phyloP scores from a whole-genome alignment of 1,140 invertebrate species.

The Tetragonula clypearis region DNA sequence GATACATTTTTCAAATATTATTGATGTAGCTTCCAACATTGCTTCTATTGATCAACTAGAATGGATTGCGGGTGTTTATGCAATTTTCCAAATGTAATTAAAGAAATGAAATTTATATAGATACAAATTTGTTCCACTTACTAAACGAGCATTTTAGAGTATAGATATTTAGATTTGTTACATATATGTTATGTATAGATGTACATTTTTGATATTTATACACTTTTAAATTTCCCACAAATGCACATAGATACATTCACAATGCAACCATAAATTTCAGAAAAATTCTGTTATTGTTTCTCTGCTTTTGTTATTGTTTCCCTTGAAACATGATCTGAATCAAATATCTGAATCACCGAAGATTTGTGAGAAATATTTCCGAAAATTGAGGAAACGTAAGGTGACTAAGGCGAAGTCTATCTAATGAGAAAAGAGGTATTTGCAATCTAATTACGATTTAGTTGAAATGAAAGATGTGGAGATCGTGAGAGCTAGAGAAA shows the following conservation, averaged over 20 bases:
- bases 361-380: neutral
- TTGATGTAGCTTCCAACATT: neutral
- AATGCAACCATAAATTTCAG: no score
- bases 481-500: neutral
- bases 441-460: constrained; percentile 31
- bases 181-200: no score
- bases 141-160: neutral
- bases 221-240: neutral
- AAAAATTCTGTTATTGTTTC: neutral
- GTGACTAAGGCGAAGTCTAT: no score
- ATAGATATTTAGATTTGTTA: no score
- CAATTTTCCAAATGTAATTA: neutral
- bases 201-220: no score
- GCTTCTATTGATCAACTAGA: neutral
- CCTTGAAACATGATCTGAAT: no score
- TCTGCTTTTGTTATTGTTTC: no score
- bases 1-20: neutral
- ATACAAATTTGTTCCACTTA: no score
- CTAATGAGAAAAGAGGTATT: neutral
- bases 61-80: neutral
- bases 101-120: neutral
- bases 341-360: no score
- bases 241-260: neutral
- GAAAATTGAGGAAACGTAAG: neutral
- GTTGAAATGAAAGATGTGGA: neutral